Conservation (phyloP, 1,140 invertebrate species). For the Ceratina calcarata region DNA sequence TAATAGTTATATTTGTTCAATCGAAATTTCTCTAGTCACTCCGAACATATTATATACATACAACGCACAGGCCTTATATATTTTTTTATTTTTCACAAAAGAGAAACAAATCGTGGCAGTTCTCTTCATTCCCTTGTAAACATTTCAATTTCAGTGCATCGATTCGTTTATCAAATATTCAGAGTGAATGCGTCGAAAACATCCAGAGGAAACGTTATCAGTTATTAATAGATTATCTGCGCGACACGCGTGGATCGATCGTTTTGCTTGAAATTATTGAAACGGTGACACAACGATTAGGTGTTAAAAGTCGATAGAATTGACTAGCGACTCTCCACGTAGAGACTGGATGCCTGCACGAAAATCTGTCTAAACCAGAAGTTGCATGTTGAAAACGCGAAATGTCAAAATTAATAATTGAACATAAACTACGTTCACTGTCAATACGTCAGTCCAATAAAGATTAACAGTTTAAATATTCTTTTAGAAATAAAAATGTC, state of each 20-base stretch:
- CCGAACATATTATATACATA: conserved; percentile 49
- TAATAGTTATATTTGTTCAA: too few relatives aligned
- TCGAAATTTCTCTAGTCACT: conserved; percentile 22
- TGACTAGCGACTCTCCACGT: too few relatives aligned
- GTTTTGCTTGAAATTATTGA: not conserved
- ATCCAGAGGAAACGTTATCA: not conserved
- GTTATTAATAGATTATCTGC: not conserved
- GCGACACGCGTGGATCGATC: not conserved
- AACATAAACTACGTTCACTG: too few relatives aligned
- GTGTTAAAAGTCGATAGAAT: too few relatives aligned
- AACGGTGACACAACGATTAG: not conserved
- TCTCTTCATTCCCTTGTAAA: not conserved
- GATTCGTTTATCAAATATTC: not conserved
- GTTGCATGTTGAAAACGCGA: too few relatives aligned
- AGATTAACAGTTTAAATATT: too few relatives aligned
- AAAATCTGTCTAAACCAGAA: too few relatives aligned
- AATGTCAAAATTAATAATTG: too few relatives aligned
- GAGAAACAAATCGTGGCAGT: conserved; percentile 27
- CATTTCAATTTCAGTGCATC: not conserved
- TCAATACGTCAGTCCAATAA: too few relatives aligned
- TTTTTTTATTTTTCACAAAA: not conserved
- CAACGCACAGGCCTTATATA: conserved; percentile 3
- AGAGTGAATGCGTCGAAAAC: not conserved
- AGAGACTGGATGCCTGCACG: too few relatives aligned
- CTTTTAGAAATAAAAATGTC: too few relatives aligned